phyloP scores from a whole-genome alignment of 2,797 vertebrate genomes.

The Microtus obscurus region DNA sequence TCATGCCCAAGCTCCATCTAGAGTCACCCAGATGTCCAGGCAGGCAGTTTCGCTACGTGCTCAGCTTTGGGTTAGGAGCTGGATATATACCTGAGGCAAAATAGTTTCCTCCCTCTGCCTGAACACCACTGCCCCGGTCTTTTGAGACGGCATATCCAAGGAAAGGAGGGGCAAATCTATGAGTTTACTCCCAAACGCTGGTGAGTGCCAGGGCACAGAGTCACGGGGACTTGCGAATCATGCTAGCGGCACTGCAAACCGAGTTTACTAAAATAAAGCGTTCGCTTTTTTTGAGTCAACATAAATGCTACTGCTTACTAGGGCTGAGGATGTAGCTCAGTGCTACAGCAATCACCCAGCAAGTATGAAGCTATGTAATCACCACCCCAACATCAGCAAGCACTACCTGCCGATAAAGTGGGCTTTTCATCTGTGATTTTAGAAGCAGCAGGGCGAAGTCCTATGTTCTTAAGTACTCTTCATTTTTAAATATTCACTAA shows the following conservation, averaged over 20 bases:
- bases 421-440: neutral
- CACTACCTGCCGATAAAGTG: too few relatives aligned
- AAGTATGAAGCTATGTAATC: too few relatives aligned
- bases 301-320: neutral
- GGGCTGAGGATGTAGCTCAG: neutral
- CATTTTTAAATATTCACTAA: neutral
- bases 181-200: neutral
- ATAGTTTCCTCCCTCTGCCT: neutral
- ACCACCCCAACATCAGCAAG: too few relatives aligned
- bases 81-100: neutral
- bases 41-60: neutral
- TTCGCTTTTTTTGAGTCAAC: neutral
- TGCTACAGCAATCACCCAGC: neutral
- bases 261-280: neutral
- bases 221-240: neutral
- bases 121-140: neutral
- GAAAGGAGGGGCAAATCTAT: rapidly evolving
- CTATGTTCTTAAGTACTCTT: neutral
- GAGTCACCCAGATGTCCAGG: neutral
- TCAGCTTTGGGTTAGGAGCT: neutral
- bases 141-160: neutral
- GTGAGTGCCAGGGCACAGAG: neutral
- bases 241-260: neutral
- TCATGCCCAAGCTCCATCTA: neutral
- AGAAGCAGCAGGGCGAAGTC: neutral